Percentiles rank a stretch among this genome's conserved stretches.
Evolutionary conservation across 1,140 invertebrate species (phyloP).

Genomic region (Gonatopus flavifemur): DNA sequence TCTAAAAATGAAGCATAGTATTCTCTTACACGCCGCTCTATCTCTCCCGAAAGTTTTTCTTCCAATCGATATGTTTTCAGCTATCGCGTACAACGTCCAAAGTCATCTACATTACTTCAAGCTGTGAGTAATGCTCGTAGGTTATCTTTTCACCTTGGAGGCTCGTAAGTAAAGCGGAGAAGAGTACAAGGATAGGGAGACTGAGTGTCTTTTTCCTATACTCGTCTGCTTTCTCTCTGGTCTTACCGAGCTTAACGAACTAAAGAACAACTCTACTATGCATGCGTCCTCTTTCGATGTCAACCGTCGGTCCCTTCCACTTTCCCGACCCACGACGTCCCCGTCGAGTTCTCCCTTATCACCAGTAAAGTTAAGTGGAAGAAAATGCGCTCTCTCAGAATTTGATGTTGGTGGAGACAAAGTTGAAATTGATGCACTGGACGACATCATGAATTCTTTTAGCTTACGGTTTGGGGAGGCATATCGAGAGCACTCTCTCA

Average conservation of each 20-base stretch:
- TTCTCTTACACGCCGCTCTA: no score
- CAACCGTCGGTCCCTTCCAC: no score
- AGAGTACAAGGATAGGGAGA: no score
- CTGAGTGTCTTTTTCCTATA: no score
- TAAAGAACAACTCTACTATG: slow-evolving; percentile 51
- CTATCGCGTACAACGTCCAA: slow-evolving; percentile 6
- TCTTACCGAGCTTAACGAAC: slow-evolving; percentile 50
- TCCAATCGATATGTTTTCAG: no score
- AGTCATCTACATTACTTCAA: neutral
- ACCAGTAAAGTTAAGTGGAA: slow-evolving; percentile 53
- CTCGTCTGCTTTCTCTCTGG: no score
- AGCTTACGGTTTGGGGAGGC: slow-evolving; percentile 22
- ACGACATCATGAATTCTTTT: slow-evolving; percentile 22
- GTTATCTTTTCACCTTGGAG: slow-evolving; percentile 54
- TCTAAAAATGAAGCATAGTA: no score
- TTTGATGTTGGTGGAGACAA: slow-evolving; percentile 16
- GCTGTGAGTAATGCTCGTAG: slow-evolving; percentile 49
- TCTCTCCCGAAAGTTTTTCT: no score
- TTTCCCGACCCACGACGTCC: slow-evolving; percentile 10
- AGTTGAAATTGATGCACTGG: slow-evolving; percentile 52
- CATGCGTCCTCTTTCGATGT: no score
- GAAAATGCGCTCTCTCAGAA: slow-evolving; percentile 48
- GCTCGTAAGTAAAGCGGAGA: slow-evolving; percentile 46
- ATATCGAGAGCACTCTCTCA: slow-evolving; percentile 7
- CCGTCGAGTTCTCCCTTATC: slow-evolving; percentile 39